Base-by-base conservation (phyloP, 2,888 invertebrate genomes). In the Xanthostigma xanthostigma region DNA sequence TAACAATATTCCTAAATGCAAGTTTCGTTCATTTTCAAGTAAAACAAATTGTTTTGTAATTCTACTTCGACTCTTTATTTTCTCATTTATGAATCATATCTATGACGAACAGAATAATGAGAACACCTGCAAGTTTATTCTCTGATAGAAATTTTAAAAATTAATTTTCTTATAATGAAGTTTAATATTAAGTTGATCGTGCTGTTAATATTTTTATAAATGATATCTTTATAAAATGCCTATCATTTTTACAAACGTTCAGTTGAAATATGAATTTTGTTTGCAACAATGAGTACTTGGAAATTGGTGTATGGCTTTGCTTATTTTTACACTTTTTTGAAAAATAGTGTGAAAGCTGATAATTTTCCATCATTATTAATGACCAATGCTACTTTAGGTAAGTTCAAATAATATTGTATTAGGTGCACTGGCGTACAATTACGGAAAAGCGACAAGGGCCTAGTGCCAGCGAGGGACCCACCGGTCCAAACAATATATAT, bases 351-450 rank as follows among this genome's bases (percentile, higher is more conserved):
- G 6, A 62, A 50, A 53, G 57, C 48, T 49, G 75, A 84, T 63
- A 81, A 79, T 56, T 82, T 81, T 65, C 83, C 85, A 3, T 83
- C 84, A 1, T 66, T 84, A 53, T 72, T 84, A 2, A 79, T 78
- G 9, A 74, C 81, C 11, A 87, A 87, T 63, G 83, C 81, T 8
- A 80, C 84, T 1, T 72, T 86, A 61, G 84, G 84, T 84, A 67
- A 17, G 39, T 27, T 34, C 8, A 27, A 6, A 27, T 27, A 27
- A 27, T 27, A 27, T 27, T 27, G 27, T 5, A 27, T 17, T 17
- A 3, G 27, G 27, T 6, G 27, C 27, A 27, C 1, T 27, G 27
- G 27, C 17, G 4, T 17, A 17, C 17, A 17, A 4, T 17, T 17
- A 4, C 4, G n/a, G n/a, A 17, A 2, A 17, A 4, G 2, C 3